These are phyloP conservation scores for Aspidapion aeneum DNA, from an alignment of 2,888 invertebrate species.

Conservation along the genomic window DNA sequence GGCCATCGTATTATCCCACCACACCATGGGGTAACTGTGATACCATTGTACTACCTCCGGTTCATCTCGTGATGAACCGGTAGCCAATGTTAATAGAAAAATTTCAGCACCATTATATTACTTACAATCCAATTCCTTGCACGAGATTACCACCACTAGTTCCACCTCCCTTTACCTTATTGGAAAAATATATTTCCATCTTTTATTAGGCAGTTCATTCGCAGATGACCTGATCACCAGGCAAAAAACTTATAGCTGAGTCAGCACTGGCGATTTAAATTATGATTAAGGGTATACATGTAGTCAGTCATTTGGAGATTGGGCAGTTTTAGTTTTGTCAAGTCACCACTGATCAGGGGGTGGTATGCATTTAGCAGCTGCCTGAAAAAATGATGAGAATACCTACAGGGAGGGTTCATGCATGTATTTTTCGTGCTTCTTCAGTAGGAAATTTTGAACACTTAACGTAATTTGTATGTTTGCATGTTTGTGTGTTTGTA, in stretches of 20 bases:
- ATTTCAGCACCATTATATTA: constrained; percentile 23
- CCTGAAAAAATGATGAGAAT: constrained; percentile 5
- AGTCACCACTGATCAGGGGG: constrained; percentile 22
- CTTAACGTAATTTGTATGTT: too few relatives aligned
- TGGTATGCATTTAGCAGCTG: constrained; percentile 21
- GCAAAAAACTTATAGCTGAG: neutral
- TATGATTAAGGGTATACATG: neutral
- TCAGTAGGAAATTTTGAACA: too few relatives aligned
- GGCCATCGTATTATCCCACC: neutral
- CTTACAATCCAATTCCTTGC: too few relatives aligned
- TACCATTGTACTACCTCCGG: neutral
- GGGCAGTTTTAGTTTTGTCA: constrained; percentile 11
- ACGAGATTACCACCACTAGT: too few relatives aligned
- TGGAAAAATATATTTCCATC: too few relatives aligned
- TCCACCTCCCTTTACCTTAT: too few relatives aligned
- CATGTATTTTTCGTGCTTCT: too few relatives aligned
- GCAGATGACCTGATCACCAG: neutral
- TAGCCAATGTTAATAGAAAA: constrained; percentile 23
- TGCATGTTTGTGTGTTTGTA: too few relatives aligned
- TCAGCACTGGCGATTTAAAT: neutral
- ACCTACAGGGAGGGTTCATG: too few relatives aligned
- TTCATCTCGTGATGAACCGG: constrained; percentile 7
- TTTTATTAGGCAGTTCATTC: too few relatives aligned
- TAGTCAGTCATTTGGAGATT: neutral
- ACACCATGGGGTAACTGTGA: neutral